Conservation (phyloP, 2,888 invertebrate species). For the Chromoteleia sp. region DNA sequence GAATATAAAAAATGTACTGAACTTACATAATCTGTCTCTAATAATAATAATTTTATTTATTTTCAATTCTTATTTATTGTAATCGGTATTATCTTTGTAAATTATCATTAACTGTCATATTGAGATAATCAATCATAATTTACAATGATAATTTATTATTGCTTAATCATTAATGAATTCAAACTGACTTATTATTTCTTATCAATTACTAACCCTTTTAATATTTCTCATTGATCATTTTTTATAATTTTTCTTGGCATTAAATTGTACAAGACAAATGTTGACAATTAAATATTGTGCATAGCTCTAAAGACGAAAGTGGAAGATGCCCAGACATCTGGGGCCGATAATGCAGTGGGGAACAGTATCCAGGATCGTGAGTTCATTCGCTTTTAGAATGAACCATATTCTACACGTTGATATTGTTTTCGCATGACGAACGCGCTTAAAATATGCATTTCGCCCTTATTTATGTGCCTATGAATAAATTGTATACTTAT, state of each 20-base stretch:
- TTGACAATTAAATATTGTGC: slow-evolving; percentile 66
- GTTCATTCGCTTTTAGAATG: slow-evolving; percentile 82
- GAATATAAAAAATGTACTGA: too few species aligned
- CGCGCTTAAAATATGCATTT: slow-evolving; percentile 55
- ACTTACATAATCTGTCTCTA: too few species aligned
- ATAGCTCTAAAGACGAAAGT: slow-evolving; percentile 80
- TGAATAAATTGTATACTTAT: slow-evolving; percentile 38
- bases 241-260: neutral
- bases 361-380: slow-evolving; percentile 82
- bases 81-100: too few species aligned
- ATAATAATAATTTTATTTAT: too few species aligned
- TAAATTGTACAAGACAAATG: slow-evolving; percentile 6
- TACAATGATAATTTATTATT: too few species aligned
- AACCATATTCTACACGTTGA: slow-evolving; percentile 71
- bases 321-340: slow-evolving; percentile 80
- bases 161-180: too few species aligned
- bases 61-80: too few species aligned
- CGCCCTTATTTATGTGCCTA: slow-evolving; percentile 24
- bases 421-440: slow-evolving; percentile 66
- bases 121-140: too few species aligned
- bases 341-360: slow-evolving; percentile 77
- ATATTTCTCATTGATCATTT: neutral
- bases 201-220: neutral
- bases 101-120: too few species aligned
- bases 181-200: neutral